phyloP scores from a whole-genome alignment of 2,888 invertebrate species.

The Podotricha telesiphe region DNA sequence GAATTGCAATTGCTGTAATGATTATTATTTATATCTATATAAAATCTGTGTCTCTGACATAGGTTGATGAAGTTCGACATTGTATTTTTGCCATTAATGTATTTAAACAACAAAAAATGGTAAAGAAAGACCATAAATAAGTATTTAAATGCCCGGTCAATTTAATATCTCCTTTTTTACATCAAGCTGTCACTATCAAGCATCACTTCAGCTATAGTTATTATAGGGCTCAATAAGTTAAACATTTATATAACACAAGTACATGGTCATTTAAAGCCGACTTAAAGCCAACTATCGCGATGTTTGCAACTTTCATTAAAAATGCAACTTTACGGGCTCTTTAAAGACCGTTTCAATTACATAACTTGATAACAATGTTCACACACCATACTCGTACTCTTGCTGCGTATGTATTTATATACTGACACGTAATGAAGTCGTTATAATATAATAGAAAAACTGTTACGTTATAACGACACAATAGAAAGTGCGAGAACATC shows the following conservation, averaged over 20 bases:
- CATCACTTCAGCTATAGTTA: too few relatives aligned
- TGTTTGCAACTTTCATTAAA: slow-evolving; percentile 29
- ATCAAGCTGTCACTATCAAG: too few relatives aligned
- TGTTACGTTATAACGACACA: slow-evolving; percentile 65
- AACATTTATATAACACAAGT: slow-evolving; percentile 1
- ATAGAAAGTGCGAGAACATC: slow-evolving; percentile 74
- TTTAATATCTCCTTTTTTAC: too few relatives aligned
- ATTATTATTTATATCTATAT: too few relatives aligned
- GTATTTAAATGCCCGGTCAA: too few relatives aligned
- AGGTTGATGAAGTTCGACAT: too few relatives aligned
- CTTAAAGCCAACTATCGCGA: not conserved
- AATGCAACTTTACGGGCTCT: slow-evolving; percentile 22
- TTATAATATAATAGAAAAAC: slow-evolving; percentile 70
- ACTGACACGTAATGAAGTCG: slow-evolving; percentile 49
- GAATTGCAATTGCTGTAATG: too few relatives aligned
- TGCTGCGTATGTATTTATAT: slow-evolving; percentile 3
- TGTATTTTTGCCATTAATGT: too few relatives aligned
- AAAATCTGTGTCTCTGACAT: too few relatives aligned
- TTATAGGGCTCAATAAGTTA: not conserved
- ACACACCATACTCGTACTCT: slow-evolving; percentile 31
- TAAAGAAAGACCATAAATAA: too few relatives aligned
- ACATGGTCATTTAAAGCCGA: slow-evolving; percentile 6
- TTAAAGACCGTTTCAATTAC: slow-evolving; percentile 28
- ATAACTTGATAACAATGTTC: slow-evolving; percentile 38
- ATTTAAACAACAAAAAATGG: too few relatives aligned